Conservation (phyloP, 2,113 vertebrate species). For the Sakesphorus luctuosus region DNA sequence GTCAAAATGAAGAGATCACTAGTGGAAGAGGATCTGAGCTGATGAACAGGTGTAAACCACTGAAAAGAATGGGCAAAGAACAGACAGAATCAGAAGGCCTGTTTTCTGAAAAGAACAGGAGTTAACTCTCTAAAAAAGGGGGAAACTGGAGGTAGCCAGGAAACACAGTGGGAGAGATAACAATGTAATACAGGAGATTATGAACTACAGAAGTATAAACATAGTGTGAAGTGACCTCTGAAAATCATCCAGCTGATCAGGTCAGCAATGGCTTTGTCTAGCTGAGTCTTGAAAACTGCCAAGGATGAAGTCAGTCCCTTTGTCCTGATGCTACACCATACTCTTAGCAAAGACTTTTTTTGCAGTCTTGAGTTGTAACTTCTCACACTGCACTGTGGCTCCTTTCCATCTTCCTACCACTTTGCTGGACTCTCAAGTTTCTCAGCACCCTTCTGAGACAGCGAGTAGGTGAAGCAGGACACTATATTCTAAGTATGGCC, state of each 20-base stretch:
- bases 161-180: neutral
- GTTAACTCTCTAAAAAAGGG: neutral
- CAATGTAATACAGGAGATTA: neutral
- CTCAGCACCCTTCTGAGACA: neutral
- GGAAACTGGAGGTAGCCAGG: neutral
- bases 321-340: neutral
- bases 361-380: neutral
- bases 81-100: neutral
- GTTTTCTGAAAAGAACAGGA: neutral
- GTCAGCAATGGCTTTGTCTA: neutral
- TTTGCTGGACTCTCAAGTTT: neutral
- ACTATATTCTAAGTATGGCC: neutral
- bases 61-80: neutral
- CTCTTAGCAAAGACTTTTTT: neutral
- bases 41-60: neutral
- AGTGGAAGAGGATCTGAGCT: neutral
- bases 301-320: neutral
- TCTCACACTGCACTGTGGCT: neutral
- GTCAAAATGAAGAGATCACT: neutral
- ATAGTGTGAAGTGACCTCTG: neutral
- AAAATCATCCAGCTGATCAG: neutral
- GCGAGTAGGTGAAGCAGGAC: neutral
- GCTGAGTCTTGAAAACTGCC: neutral
- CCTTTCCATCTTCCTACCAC: neutral
- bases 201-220: neutral